phyloP scores from a whole-genome alignment of 2,888 invertebrate species.

The Archips xylosteana region DNA sequence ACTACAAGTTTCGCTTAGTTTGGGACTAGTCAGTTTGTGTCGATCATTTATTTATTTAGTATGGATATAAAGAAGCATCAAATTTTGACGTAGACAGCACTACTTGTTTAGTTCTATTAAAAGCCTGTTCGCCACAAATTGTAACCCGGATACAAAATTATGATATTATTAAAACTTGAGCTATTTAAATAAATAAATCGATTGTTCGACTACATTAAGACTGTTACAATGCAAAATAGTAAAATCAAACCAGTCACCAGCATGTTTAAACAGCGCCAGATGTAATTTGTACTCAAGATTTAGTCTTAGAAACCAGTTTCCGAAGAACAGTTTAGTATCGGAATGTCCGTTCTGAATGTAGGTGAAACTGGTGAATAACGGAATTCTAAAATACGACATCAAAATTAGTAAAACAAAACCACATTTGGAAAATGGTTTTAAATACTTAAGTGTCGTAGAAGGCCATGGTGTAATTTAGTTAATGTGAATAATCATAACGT shows the following conservation, averaged over 20 bases:
- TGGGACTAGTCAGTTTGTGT: no score
- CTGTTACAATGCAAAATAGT: neutral
- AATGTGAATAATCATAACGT: no score
- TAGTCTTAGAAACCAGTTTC: conserved; percentile 3
- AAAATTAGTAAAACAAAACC: neutral
- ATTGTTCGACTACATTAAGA: neutral
- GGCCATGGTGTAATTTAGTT: no score
- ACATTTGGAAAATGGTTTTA: no score
- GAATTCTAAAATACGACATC: neutral
- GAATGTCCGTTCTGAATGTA: neutral
- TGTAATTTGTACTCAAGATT: neutral
- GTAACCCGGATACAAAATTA: neutral
- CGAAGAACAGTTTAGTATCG: neutral
- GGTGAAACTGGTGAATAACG: neutral
- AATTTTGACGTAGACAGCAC: no score
- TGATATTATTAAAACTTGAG: neutral
- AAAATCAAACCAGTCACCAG: neutral
- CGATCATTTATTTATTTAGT: no score
- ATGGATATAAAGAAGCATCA: no score
- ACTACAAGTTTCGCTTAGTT: no score
- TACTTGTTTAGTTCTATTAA: no score
- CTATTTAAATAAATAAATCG: neutral
- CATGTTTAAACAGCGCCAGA: neutral
- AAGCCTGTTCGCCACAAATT: no score
- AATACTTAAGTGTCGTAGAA: no score